Percentiles rank a stretch among this genome's conserved stretches.
Evolutionary conservation across 2,113 vertebrate genomes (phyloP).

Genomic region (Phrynocephalus versicolor): DNA sequence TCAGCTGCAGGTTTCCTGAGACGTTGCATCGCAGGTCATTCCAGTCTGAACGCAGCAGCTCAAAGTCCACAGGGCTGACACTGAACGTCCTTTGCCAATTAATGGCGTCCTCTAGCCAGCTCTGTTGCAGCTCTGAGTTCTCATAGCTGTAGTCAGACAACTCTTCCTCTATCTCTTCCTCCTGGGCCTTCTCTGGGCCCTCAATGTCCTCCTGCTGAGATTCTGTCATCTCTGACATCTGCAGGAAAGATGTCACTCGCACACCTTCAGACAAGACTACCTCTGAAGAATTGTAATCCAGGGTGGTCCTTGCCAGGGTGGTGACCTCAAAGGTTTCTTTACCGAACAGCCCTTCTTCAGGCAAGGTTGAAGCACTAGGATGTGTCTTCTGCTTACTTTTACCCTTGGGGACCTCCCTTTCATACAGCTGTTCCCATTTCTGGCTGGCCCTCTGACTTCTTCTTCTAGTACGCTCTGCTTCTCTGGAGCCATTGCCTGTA

Average conservation of each 20-base stretch:
- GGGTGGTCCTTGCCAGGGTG: not conserved
- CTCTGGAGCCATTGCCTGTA: conserved; percentile 66
- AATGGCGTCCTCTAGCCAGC: conserved; percentile 93
- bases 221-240: conserved; percentile 77
- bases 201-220: conserved; percentile 73
- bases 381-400: conserved; percentile 4
- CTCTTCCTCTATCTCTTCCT: conserved; percentile 79
- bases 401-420: conserved; percentile 44
- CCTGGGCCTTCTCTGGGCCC: conserved; percentile 60
- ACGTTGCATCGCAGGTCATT: conserved; percentile 98
- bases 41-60: conserved; percentile 96
- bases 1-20: conserved; percentile 95
- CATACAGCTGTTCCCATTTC: conserved; percentile 43
- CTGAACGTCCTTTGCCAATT: conserved; percentile 98
- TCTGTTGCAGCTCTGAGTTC: conserved; percentile 78
- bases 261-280: conserved; percentile 29
- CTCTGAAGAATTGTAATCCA: conserved; percentile 67
- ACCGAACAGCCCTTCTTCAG: conserved; percentile 31
- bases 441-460: conserved; percentile 36
- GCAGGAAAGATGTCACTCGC: conserved; percentile 84
- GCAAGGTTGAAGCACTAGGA: conserved; percentile 40
- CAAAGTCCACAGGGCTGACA: conserved; percentile 91
- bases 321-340: conserved; percentile 29
- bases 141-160: conserved; percentile 91
- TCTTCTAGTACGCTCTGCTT: conserved; percentile 24